phyloP scores from a whole-genome alignment of 2,888 invertebrate species.

The Baronia brevicornis region DNA sequence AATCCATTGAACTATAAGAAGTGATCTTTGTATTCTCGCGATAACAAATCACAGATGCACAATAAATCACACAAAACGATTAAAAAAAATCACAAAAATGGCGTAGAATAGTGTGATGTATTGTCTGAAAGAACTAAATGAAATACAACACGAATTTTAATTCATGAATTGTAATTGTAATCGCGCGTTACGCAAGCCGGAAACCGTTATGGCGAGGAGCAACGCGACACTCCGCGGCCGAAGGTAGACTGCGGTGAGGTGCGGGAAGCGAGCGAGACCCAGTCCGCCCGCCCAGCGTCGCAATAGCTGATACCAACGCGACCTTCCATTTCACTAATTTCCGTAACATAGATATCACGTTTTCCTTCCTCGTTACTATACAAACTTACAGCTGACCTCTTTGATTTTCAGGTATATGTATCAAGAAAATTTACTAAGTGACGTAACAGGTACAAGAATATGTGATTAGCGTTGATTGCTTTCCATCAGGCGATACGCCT shows the following conservation, averaged over 20 bases:
- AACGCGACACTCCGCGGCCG: conserved; percentile 21
- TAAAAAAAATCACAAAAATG: conserved; percentile 3
- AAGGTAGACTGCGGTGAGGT: conserved; percentile 45
- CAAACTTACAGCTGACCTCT: too few species aligned
- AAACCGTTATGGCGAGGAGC: conserved; percentile 12
- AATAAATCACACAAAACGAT: conserved; percentile 17
- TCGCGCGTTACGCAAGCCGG: conserved; percentile 22
- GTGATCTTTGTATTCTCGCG: conserved; percentile 19
- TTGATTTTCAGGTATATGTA: too few species aligned
- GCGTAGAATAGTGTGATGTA: not conserved
- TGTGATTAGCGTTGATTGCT: too few species aligned
- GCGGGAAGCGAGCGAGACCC: conserved; percentile 29
- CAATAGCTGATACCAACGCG: conserved; percentile 30
- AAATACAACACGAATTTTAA: conserved; percentile 21
- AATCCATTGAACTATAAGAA: conserved; percentile 19
- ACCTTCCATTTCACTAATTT: conserved; percentile 33
- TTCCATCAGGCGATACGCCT: too few species aligned
- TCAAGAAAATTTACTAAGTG: too few species aligned
- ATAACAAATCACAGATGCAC: conserved; percentile 17
- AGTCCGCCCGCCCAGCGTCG: conserved; percentile 41
- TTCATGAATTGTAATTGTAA: conserved; percentile 26
- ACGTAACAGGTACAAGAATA: too few species aligned
- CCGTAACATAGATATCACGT: too few species aligned
- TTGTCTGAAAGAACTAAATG: conserved; percentile 2
- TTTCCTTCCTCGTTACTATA: too few species aligned